Evolutionary conservation across 1,140 invertebrate genomes (phyloP).

Genomic region (Acyrthosiphon pisum): DNA sequence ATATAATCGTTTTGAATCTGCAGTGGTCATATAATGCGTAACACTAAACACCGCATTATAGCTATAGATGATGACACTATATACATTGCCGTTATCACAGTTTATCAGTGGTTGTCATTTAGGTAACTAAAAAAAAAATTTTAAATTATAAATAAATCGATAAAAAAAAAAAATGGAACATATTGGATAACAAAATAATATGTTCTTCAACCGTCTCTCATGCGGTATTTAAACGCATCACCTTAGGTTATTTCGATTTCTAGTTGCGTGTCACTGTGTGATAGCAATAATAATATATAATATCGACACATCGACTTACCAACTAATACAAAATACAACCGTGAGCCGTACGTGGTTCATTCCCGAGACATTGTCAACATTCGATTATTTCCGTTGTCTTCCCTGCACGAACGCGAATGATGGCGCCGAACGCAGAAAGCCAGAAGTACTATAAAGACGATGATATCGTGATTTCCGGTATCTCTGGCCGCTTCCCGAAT

Average conservation of each 20-base stretch:
- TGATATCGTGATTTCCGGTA: conserved; percentile 64
- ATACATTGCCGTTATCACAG: not conserved
- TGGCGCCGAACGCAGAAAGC: not conserved
- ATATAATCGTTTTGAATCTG: not conserved
- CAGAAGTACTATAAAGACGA: conserved; percentile 58
- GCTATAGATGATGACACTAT: not conserved
- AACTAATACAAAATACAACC: not conserved
- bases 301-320: not conserved
- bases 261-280: not conserved
- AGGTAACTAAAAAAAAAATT: not conserved
- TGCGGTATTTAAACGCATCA: not conserved
- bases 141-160: too few species aligned
- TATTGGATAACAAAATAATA: not conserved
- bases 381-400: not conserved
- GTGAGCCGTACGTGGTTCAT: not conserved
- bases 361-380: not conserved
- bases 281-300: not conserved
- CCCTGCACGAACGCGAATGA: not conserved
- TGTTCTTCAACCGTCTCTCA: not conserved
- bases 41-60: not conserved
- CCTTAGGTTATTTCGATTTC: not conserved
- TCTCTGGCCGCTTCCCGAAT: conserved; percentile 63
- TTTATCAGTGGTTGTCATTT: not conserved
- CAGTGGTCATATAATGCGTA: not conserved
- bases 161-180: not conserved